Conservation (phyloP, 2,888 invertebrate genomes). For the Globia sparganii region DNA sequence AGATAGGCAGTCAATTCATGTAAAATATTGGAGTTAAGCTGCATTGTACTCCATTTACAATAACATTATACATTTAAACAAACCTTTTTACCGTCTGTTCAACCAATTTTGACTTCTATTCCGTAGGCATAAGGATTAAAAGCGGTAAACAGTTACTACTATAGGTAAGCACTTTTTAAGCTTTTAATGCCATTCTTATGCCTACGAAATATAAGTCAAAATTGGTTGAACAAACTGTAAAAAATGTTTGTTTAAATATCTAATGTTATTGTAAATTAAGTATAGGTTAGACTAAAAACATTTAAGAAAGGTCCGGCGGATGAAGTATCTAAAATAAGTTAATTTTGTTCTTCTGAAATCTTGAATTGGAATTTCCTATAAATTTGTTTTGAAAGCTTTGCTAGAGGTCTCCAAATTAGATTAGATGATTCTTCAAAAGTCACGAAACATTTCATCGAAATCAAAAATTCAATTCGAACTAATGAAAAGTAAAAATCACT, state of each 20-base stretch:
- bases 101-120: no score
- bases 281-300: not conserved
- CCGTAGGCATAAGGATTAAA: no score
- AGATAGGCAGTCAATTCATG: not conserved
- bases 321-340: not conserved
- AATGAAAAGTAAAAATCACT: slow-evolving; percentile 40
- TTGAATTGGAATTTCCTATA: not conserved
- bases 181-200: no score
- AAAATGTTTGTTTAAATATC: no score
- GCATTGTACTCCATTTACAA: no score
- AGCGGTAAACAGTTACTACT: no score
- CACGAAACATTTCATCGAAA: slow-evolving; percentile 2
- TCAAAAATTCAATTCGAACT: slow-evolving; percentile 2
- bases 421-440: not conserved
- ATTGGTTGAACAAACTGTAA: no score
- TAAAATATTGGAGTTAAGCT: not conserved
- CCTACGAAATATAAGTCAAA: no score
- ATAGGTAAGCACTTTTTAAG: no score
- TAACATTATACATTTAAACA: no score
- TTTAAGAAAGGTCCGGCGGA: not conserved
- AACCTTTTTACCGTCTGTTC: no score
- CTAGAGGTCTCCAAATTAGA: fast-evolving
- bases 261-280: no score
- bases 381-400: not conserved
- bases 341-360: not conserved